Evolutionary conservation across 2,797 vertebrate species (phyloP), one percentile per base, ranked within the genome.

Genomic region (Paramormyrops hopkinsi): DNA sequence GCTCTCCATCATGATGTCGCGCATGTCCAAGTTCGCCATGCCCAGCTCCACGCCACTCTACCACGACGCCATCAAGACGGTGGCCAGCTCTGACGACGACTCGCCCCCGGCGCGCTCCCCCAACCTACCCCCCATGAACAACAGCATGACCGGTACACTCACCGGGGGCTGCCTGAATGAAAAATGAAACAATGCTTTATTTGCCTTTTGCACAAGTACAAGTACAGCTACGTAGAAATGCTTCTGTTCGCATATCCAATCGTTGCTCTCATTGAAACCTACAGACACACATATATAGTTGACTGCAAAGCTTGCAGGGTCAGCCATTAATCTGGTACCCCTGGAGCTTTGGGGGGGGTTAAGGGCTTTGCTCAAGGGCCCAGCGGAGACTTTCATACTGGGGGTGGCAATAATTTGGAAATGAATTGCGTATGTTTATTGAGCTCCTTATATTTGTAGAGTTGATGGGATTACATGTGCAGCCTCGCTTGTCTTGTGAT

Each of bases 11-110:
- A 99, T 99, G 98, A 99, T 99, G 99, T 99, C 99, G 89, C 97
- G 98, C 91, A 99, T 99, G 99, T 99, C 99, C 92, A 99, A 99
- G 95, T 99, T 99, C 93, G 98, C 99, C 88, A 99, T 99, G 99
- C 99, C 99, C 91, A 99, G 98, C 94, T 99, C 99, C 82, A 99
- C 98, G 88, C 99, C 99, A 0, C 96, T 99, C n/a, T 99, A 99
- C 95, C 99, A 99, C 0, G 99, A 99, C 91, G 99, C 99, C 96
- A 99, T 99, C 96, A 99, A 99, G 96, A 99, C 98, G 6, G 98
- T 99, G 93, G 98, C 99, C 92, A 99, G 98, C 94, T 99, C 99
- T 0, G 99, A 99, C 59, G 99, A 99, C 0, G 99, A 99, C 94
- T 99, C 98, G 90, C 98, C 98, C 91, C 98, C 98, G 69, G 98